phyloP scores from a whole-genome alignment of 35 echinoderm and acorn worm species.

The Apostichopus californicus region DNA sequence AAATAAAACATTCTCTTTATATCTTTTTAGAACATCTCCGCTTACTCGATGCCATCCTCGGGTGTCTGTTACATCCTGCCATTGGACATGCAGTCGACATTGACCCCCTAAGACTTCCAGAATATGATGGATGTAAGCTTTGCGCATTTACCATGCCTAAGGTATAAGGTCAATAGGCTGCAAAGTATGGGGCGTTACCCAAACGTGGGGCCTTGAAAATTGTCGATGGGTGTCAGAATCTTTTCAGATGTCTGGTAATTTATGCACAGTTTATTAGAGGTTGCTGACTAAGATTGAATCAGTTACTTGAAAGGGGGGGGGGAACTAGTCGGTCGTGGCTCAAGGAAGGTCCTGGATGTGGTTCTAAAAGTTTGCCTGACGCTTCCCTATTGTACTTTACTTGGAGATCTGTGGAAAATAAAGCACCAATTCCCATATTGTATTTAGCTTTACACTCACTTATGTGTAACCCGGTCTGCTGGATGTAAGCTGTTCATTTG shows the following conservation, averaged over 20 bases:
- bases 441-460: no score
- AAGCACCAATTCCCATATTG: no score
- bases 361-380: no score
- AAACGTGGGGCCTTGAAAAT: not conserved
- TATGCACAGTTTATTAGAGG: not conserved
- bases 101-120: not conserved
- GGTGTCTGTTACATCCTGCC: not conserved
- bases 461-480: no score
- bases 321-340: no score
- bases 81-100: not conserved
- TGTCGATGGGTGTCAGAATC: not conserved
- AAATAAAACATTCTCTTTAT: not conserved
- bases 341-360: no score
- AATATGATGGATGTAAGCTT: not conserved
- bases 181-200: not conserved
- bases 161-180: not conserved
- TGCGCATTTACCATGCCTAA: not conserved
- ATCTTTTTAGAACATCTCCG: slow-evolving; percentile 18
- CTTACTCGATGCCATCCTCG: not conserved
- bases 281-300: not conserved
- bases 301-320: no score
- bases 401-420: no score
- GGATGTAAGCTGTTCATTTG: no score
- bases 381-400: no score
- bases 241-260: not conserved